Percentiles rank a stretch among this genome's conserved stretches.
phyloP scores from a whole-genome alignment of 2,113 vertebrate species.

The Malurus elegans region DNA sequence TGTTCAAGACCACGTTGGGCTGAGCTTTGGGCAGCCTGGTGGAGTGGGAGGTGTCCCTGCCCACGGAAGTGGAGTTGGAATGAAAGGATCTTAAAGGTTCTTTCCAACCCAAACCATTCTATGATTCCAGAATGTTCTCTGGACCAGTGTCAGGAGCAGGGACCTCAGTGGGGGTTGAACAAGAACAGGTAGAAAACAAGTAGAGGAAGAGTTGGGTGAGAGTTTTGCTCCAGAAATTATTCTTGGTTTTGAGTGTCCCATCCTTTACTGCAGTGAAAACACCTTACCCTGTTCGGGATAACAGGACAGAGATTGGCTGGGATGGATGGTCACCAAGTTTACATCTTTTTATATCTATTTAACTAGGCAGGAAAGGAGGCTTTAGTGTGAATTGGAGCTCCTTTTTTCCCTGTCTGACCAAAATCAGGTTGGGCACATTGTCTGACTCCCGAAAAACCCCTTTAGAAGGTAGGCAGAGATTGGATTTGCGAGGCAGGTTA shows the following conservation, averaged over 20 bases:
- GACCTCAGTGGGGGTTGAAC: not conserved
- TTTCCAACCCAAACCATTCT: not conserved
- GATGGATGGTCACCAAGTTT: not conserved
- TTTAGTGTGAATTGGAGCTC: not conserved
- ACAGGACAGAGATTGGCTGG: not conserved
- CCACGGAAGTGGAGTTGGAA: not conserved
- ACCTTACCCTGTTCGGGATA: not conserved
- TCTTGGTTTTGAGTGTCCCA: not conserved
- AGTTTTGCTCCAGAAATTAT: not conserved
- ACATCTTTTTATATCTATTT: not conserved
- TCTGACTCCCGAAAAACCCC: not conserved
- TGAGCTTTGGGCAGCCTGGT: not conserved
- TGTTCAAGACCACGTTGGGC: accelerated
- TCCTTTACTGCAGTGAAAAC: not conserved
- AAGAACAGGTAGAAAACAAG: not conserved
- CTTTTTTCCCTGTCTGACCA: not conserved
- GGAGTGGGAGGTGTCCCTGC: not conserved
- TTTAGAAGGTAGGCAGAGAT: not conserved
- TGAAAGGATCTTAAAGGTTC: too few relatives aligned
- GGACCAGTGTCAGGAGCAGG: not conserved
- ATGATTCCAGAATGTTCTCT: not conserved
- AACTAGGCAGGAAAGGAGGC: not conserved
- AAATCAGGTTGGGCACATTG: not conserved
- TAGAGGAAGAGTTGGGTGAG: accelerated
- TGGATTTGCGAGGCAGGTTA: not conserved